These are phyloP conservation scores for Fabriciana adippe DNA, from an alignment of 2,888 invertebrate genomes.

Conservation along the genomic window DNA sequence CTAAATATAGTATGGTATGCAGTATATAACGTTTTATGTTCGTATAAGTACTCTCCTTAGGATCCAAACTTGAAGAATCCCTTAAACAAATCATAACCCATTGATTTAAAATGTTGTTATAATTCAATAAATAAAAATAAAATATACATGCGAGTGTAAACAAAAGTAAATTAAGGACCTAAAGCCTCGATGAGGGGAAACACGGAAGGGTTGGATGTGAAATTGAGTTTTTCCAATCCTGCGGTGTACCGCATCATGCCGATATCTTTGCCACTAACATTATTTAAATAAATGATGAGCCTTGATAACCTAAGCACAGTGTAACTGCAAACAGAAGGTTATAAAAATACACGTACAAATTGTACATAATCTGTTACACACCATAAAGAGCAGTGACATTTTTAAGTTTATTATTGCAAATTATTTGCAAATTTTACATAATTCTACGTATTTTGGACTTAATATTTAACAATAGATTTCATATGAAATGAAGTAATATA, in stretches of 20 bases:
- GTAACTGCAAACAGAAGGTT: conserved; percentile 12
- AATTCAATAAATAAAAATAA: conserved; percentile 13
- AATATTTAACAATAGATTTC: no score
- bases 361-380: not conserved
- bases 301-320: conserved; percentile 34
- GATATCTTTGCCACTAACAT: conserved; percentile 38
- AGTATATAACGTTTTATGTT: no score
- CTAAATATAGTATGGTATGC: no score
- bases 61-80: no score
- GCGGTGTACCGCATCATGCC: conserved; percentile 29
- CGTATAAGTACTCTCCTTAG: no score
- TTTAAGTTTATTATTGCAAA: no score
- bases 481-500: no score
- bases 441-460: no score
- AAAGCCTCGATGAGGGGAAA: conserved; percentile 6
- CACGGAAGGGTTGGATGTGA: conserved; percentile 18
- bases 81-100: no score
- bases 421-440: no score
- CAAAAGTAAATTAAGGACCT: conserved; percentile 13
- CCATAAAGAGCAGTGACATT: not conserved
- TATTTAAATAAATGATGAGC: conserved; percentile 42
- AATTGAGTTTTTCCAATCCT: conserved; percentile 10
- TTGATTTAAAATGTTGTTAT: not conserved
- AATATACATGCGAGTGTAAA: conserved; percentile 3
- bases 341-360: not conserved